Evolutionary conservation across 2,113 vertebrate genomes (phyloP).

Genomic region (Clarias macrocephalus): DNA sequence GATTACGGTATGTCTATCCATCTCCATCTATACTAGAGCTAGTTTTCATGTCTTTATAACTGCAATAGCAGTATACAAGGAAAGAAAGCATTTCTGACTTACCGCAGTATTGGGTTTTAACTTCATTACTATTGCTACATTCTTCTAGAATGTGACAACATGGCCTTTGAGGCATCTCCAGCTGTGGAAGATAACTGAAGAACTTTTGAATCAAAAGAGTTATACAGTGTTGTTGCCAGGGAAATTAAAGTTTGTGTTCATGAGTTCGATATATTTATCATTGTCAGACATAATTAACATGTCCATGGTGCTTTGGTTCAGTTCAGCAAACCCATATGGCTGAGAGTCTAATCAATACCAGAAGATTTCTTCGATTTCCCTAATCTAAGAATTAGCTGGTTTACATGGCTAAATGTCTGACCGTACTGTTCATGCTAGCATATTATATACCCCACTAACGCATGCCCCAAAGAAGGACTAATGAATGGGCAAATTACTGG

Average conservation of each 20-base stretch:
- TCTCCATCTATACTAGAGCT: background rate
- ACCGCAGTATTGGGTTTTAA: background rate
- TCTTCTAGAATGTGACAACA: slow-evolving; percentile 60
- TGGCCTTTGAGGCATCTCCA: slow-evolving; percentile 52
- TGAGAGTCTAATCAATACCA: slow-evolving; percentile 63
- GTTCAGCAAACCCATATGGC: slow-evolving; percentile 51
- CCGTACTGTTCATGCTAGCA: background rate
- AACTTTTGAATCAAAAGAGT: slow-evolving; percentile 41
- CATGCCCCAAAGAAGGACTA: slow-evolving; percentile 6
- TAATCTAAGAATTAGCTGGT: slow-evolving; percentile 54
- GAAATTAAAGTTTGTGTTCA: slow-evolving; percentile 58
- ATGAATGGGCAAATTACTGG: slow-evolving; percentile 36
- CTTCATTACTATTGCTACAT: background rate
- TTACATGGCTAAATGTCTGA: slow-evolving; percentile 38
- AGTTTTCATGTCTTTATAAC: background rate
- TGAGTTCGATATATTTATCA: slow-evolving; percentile 62
- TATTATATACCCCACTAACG: slow-evolving; percentile 14
- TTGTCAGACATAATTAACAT: slow-evolving; percentile 62
- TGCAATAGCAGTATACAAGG: background rate
- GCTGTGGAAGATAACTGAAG: slow-evolving; percentile 13
- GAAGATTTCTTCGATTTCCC: slow-evolving; percentile 42
- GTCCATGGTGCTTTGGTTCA: slow-evolving; percentile 53
- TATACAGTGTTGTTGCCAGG: slow-evolving; percentile 47
- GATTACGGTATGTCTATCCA: slow-evolving; percentile 88
- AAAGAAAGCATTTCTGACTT: background rate